Base-by-base conservation (phyloP, 2,113 vertebrate genomes). In the Rallus limicola region DNA sequence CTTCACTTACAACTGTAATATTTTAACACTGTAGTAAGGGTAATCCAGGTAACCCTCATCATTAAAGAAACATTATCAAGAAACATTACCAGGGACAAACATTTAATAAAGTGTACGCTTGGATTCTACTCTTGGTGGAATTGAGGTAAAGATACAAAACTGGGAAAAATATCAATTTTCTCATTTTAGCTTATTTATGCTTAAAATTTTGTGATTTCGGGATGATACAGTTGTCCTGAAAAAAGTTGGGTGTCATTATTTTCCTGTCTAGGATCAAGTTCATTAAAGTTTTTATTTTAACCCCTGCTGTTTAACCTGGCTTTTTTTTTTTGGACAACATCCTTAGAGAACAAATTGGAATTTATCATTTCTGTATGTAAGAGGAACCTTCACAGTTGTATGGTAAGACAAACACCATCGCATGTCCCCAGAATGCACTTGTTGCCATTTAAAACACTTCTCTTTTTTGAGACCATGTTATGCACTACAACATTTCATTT, bases 371-470 rank as follows among this genome's bases (percentile, higher is more conserved):
- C 19, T 34, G 8, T 71, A 58, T 10, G 7, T 76, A 95, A 88
- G 55, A 83, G 42, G 80, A 92, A 83, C 62, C 52, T 36, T 85
- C 64, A 87, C 74, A 86, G 42, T 81, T 77, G 64, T 83, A 50
- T 31, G 75, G 6, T 83, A 86, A 55, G 11, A 77, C 58, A 72
- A 84, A 17, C 38, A 48, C 18, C 15, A 21, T 95, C 33, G 33
- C 7, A 56, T 86, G 95, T 70, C 34, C 36, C 18, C 69, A 55
- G n/a, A 31, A 50, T 93, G 26, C 70, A 60, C 92, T 96, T 87
- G 81, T 94, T 96, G 55, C 53, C 53, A 75, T 93, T 96, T 95
- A 90, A 94, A 95, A 67, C 20, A 76, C 33, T 94, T 97, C 65
- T 78, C 40, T 84, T 1, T 23, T 85, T 50, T 0, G 16, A 82